phyloP scores from a whole-genome alignment of 1,140 invertebrate genomes.

The Anastatus disparis region DNA sequence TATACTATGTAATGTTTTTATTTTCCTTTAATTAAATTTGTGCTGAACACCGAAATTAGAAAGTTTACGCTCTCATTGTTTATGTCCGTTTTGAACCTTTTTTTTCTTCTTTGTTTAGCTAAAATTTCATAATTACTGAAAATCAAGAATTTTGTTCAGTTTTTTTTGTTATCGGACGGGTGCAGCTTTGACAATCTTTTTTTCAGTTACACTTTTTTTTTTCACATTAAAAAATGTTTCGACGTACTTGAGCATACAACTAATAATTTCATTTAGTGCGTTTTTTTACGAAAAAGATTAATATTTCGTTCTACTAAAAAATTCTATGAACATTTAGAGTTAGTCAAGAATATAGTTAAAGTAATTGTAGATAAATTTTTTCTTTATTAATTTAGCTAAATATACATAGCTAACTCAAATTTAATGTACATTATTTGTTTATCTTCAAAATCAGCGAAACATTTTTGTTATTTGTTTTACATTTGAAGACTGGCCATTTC shows the following conservation, averaged over 20 bases:
- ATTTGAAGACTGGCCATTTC: neutral
- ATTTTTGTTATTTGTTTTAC: neutral
- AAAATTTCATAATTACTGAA: neutral
- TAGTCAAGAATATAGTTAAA: too few relatives aligned
- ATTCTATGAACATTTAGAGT: neutral
- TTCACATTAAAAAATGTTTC: slow-evolving; percentile 9
- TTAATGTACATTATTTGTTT: neutral
- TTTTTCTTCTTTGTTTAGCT: neutral
- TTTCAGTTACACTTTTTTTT: too few relatives aligned
- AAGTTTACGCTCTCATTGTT: neutral
- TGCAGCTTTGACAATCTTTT: neutral
- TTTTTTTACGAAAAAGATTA: too few relatives aligned
- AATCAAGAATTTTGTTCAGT: slow-evolving; percentile 16
- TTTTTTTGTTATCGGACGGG: slow-evolving; percentile 24
- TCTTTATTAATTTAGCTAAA: too few relatives aligned
- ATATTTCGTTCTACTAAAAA: neutral
- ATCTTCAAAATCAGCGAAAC: neutral
- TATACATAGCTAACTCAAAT: neutral
- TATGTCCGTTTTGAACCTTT: neutral
- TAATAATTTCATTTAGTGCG: neutral
- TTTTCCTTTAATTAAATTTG: neutral
- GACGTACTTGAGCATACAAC: too few relatives aligned
- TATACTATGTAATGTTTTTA: neutral
- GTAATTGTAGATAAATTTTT: too few relatives aligned
- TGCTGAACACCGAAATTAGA: slow-evolving; percentile 6